phyloP scores from a whole-genome alignment of 1,140 invertebrate genomes.

The Branchinecta lindahli region DNA sequence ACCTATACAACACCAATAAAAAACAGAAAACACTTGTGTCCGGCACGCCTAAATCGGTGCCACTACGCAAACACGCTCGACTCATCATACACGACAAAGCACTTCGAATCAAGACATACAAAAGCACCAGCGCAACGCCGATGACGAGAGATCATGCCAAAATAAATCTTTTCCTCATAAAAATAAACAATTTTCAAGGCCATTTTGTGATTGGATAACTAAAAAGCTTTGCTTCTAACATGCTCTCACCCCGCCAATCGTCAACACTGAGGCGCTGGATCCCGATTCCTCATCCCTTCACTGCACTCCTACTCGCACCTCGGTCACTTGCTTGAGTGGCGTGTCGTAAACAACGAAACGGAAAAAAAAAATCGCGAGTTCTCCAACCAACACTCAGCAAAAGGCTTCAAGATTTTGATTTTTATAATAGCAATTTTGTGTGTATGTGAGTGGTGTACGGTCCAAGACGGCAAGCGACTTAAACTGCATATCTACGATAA shows the following conservation, averaged over 20 bases:
- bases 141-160: constrained; percentile 6
- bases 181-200: constrained; percentile 10
- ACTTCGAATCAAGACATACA: not conserved
- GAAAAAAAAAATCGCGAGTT: not conserved
- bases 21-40: too few relatives aligned
- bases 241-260: too few relatives aligned
- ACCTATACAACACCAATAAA: not conserved
- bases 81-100: not conserved
- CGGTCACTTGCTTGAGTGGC: too few relatives aligned
- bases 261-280: too few relatives aligned
- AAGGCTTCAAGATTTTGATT: constrained; percentile 6
- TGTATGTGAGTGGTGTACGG: not conserved
- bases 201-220: not conserved
- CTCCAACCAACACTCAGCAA: not conserved
- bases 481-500: too few relatives aligned
- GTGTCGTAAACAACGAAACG: not conserved
- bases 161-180: constrained; percentile 9
- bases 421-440: constrained; percentile 8
- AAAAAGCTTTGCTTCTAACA: not conserved
- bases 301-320: too few relatives aligned
- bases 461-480: too few relatives aligned
- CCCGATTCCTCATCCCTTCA: too few relatives aligned
- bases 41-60: too few relatives aligned
- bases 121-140: not conserved
- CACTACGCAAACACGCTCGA: not conserved